A percentile compares a stretch with the other conserved stretches of the same genome.
These are phyloP conservation scores for Trichogramma evanescens DNA, from an alignment of 2,888 invertebrate genomes.

Conservation along the genomic window DNA sequence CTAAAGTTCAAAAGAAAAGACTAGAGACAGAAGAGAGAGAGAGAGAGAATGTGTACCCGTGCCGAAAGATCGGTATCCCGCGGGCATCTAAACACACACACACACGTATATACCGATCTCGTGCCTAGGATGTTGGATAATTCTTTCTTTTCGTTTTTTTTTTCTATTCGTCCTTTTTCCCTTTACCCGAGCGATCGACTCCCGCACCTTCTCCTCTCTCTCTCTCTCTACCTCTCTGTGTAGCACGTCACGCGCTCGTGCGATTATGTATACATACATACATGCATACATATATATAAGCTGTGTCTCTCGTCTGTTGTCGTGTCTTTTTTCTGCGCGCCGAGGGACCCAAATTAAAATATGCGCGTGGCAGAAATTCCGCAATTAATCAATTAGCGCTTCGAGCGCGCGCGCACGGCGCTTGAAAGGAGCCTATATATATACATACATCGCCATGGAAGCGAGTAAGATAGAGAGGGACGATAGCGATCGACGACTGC, in stretches of 20 bases:
- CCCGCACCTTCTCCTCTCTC: not conserved
- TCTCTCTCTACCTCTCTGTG: not conserved
- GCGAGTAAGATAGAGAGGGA: too few species aligned
- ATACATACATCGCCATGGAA: too few species aligned
- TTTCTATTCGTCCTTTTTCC: not conserved
- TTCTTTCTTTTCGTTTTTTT: not conserved
- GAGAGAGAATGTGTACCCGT: constrained; percentile 9
- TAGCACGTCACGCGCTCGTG: not conserved
- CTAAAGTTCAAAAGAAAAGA: not conserved
- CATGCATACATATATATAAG: not conserved
- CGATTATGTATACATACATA: constrained; percentile 14
- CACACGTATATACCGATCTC: not conserved
- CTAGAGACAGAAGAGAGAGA: not conserved
- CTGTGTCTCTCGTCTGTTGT: not conserved
- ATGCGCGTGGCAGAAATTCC: constrained; percentile 1
- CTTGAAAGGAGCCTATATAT: too few species aligned
- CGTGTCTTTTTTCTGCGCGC: constrained; percentile 1
- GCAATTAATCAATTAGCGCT: constrained; percentile 23
- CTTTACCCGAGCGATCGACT: not conserved
- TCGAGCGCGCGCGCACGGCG: not conserved
- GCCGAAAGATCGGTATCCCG: constrained; percentile 40
- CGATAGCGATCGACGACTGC: constrained; percentile 9
- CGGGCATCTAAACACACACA: not conserved
- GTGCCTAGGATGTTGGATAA: not conserved
- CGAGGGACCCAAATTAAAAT: not conserved